Conservation (phyloP, 2,797 vertebrate genomes). For the Parauchenoglanis ngamensis region DNA sequence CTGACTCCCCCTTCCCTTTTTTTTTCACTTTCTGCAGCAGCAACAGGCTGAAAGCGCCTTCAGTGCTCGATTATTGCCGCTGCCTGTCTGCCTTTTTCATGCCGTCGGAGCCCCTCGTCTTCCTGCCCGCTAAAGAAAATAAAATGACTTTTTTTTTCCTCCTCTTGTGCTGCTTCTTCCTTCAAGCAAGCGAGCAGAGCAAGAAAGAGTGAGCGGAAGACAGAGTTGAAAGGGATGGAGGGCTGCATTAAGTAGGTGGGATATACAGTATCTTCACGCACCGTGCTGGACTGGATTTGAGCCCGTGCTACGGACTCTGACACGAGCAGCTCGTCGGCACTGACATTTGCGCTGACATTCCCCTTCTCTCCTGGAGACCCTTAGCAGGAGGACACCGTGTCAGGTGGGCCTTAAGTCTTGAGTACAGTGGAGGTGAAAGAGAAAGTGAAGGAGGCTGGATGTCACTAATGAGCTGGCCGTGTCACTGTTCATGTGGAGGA, state of each 20-base stretch:
- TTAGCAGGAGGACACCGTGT: conserved; percentile 48
- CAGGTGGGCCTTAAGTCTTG: conserved; percentile 61
- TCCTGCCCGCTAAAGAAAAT: background rate
- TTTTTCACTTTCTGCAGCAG: conserved; percentile 58
- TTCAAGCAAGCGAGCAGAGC: conserved; percentile 54
- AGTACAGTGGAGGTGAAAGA: background rate
- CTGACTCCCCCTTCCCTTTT: conserved; percentile 31
- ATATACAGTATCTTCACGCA: conserved; percentile 55
- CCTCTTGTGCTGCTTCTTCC: conserved; percentile 45
- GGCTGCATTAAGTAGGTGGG: conserved; percentile 63
- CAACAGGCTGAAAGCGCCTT: conserved; percentile 68
- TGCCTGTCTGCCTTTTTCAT: conserved; percentile 41
- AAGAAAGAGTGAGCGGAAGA: conserved; percentile 47
- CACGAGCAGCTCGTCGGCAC: conserved; percentile 11
- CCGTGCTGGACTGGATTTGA: conserved; percentile 48
- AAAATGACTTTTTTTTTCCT: background rate
- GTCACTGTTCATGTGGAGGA: background rate
- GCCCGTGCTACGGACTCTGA: background rate
- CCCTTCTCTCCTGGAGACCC: conserved; percentile 41
- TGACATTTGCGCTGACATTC: conserved; percentile 46
- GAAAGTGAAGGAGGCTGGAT: conserved; percentile 7
- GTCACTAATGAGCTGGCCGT: background rate
- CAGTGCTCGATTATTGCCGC: conserved; percentile 55
- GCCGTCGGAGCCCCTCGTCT: conserved; percentile 35
- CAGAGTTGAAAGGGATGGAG: conserved; percentile 50